Conservation (phyloP, 2,888 invertebrate genomes). For the Pimpla rufipes region DNA sequence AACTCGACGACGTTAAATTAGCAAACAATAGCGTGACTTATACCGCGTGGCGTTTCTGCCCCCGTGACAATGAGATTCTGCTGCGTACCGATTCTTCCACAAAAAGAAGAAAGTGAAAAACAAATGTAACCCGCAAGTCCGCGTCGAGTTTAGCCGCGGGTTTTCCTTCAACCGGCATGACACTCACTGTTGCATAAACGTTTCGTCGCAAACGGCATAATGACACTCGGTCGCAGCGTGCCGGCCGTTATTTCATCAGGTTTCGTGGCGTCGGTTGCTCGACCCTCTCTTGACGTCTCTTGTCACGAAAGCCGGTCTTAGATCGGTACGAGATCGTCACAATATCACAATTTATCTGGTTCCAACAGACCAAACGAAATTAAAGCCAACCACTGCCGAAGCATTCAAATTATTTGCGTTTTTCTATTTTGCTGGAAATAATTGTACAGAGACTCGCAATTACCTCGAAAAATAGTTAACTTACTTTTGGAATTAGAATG, state of each 20-base stretch:
- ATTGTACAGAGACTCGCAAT: too few relatives aligned
- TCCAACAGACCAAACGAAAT: too few relatives aligned
- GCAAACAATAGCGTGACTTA: constrained; percentile 68
- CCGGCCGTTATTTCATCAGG: neutral
- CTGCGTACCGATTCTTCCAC: neutral
- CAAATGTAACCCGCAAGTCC: neutral
- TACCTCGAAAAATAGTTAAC: too few relatives aligned
- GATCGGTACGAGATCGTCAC: too few relatives aligned
- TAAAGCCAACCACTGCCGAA: too few relatives aligned
- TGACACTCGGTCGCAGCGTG: neutral
- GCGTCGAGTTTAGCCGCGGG: neutral
- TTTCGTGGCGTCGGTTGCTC: neutral
- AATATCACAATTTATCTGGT: too few relatives aligned
- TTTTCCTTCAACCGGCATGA: neutral
- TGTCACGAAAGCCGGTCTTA: neutral
- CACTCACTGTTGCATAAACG: neutral
- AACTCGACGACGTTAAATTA: constrained; percentile 51
- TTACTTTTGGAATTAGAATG: too few relatives aligned
- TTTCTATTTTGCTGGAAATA: too few relatives aligned
- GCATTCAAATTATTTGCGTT: too few relatives aligned
- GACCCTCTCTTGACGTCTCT: neutral
- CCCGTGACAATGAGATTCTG: constrained; percentile 4
- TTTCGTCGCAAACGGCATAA: neutral
- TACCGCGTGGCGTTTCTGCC: neutral
- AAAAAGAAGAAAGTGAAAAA: neutral